phyloP scores from a whole-genome alignment of 2,888 invertebrate species.

The Chrysomela aeneicollis region DNA sequence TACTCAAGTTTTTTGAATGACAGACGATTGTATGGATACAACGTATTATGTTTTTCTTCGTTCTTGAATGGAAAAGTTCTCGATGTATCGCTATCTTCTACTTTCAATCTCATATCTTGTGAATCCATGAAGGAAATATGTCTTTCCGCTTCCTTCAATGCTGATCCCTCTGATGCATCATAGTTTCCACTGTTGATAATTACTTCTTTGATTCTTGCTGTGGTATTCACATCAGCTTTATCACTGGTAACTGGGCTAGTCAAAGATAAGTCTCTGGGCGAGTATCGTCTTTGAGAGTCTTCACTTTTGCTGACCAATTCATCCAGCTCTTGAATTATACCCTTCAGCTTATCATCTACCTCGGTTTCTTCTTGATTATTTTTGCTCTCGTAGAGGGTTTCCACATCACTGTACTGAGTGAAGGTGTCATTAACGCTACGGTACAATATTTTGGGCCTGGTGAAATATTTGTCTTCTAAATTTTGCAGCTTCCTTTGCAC shows the following conservation, averaged over 20 bases:
- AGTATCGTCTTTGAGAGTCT: not conserved
- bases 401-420: slow-evolving; percentile 29
- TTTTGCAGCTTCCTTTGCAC: slow-evolving; percentile 47
- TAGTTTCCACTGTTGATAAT: not conserved
- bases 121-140: too few relatives aligned
- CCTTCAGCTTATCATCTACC: slow-evolving; percentile 27
- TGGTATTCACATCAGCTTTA: not conserved
- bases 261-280: slow-evolving; percentile 7
- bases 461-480: slow-evolving; percentile 49
- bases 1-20: slow-evolving; percentile 6
- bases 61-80: not conserved
- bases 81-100: not conserved
- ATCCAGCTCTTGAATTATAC: slow-evolving; percentile 33
- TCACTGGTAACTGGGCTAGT: not conserved
- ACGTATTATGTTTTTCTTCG: not conserved
- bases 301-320: slow-evolving; percentile 26
- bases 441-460: slow-evolving; percentile 37
- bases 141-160: too few relatives aligned
- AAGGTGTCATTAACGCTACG: slow-evolving; percentile 40
- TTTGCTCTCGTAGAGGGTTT: slow-evolving; percentile 28
- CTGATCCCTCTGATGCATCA: not conserved
- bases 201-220: not conserved
- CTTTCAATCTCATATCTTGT: not conserved
- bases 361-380: slow-evolving; percentile 15
- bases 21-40: not conserved